Conservation (phyloP, 2,113 vertebrate species). For the Todiramphus chloris region DNA sequence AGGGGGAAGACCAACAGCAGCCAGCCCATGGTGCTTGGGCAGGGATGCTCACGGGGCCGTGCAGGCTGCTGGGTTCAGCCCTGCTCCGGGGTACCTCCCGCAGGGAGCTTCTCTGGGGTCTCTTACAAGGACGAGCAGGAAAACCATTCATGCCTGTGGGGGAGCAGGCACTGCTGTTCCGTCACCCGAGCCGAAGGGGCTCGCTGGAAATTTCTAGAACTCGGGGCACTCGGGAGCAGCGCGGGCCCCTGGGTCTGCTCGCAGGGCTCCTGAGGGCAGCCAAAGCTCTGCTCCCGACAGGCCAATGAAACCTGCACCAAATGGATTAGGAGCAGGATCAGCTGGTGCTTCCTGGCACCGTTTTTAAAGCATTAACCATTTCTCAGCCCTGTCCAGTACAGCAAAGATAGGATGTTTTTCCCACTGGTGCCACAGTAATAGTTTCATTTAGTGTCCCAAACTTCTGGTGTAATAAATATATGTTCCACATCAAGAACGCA, state of each 20-base stretch:
- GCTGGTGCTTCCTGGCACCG: neutral
- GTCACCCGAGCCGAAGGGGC: neutral
- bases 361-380: neutral
- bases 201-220: neutral
- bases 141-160: neutral
- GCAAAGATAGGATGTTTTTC: neutral
- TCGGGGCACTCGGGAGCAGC: neutral
- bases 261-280: fast-evolving
- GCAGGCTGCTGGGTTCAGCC: fast-evolving
- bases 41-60: fast-evolving
- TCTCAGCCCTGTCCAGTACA: neutral
- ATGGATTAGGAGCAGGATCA: neutral
- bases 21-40: fast-evolving
- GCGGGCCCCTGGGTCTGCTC: neutral
- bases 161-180: neutral
- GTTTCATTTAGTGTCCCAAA: neutral
- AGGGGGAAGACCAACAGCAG: neutral
- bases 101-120: neutral
- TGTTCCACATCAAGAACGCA: neutral
- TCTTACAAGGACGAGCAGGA: neutral
- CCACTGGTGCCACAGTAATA: neutral
- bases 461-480: neutral
- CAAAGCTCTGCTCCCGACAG: neutral
- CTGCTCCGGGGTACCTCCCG: fast-evolving
- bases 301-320: fast-evolving